Percentiles rank a stretch among this genome's conserved stretches.
Evolutionary conservation across 2,113 vertebrate genomes (phyloP).

Genomic region (western clawed frog (Xenopus tropicalis)): DNA sequence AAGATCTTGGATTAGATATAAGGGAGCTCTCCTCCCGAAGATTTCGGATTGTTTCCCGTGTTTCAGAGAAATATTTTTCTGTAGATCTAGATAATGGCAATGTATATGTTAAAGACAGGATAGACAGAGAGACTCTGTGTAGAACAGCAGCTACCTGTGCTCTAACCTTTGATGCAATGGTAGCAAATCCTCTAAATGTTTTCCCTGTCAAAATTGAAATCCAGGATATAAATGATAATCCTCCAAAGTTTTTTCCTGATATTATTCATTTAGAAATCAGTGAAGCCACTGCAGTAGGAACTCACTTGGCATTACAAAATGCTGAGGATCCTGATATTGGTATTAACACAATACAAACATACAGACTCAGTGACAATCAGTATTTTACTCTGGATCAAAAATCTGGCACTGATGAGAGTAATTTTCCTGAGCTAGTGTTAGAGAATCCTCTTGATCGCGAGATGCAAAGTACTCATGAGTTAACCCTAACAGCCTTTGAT

Average conservation of each 20-base stretch:
- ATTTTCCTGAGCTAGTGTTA: conserved; percentile 53
- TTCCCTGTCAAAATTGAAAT: conserved; percentile 62
- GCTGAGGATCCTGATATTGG: conserved; percentile 69
- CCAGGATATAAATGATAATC: conserved; percentile 69
- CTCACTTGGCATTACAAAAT: conserved; percentile 64
- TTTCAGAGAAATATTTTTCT: conserved; percentile 54
- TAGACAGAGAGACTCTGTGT: conserved; percentile 73
- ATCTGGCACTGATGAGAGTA: conserved; percentile 52
- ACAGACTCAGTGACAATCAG: conserved; percentile 58
- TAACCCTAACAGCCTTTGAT: conserved; percentile 54
- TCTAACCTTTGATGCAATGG: conserved; percentile 65
- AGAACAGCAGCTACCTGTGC: conserved; percentile 57
- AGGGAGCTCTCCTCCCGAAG: conserved; percentile 47
- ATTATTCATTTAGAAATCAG: conserved; percentile 62
- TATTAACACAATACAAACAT: conserved; percentile 63
- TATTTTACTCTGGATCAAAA: conserved; percentile 57
- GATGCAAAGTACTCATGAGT: conserved; percentile 40
- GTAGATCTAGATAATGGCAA: conserved; percentile 64
- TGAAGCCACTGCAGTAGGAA: conserved; percentile 52
- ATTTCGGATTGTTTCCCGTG: conserved; percentile 46
- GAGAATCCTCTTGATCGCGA: conserved; percentile 57
- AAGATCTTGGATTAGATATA: conserved; percentile 54
- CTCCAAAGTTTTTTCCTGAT: conserved; percentile 60
- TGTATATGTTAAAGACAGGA: conserved; percentile 62
- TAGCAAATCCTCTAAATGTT: conserved; percentile 68